Evolutionary conservation across 1,140 invertebrate genomes (phyloP), one percentile per base, ranked within the genome.

Genomic region (Metaphire vulgaris): DNA sequence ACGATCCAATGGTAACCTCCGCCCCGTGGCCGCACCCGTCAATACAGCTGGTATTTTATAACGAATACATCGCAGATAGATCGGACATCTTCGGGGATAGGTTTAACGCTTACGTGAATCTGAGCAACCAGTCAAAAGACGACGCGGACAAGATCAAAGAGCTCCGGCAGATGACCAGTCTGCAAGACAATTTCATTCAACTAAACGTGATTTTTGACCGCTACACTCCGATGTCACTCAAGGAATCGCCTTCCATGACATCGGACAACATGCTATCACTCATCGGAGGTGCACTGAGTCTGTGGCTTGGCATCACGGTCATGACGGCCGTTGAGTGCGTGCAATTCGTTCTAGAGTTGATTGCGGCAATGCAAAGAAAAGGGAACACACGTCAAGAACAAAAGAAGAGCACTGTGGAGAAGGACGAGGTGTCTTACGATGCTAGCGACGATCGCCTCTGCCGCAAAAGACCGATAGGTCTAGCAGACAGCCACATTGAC

Each of bases 261-360:
- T 33, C 32, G 72, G 72, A 73, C 72, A 29, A 29, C 6, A 34
- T 73, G 72, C 14, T 73, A 16, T 16, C 33, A 0, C 16, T 73
- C 16, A 34, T 73, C 21, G 72, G 72, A n/a, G 72, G 72, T 28
- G 41, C 34, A 16, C n/a, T 73, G 1, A 56, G 33, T 73, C 72
- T 73, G 0, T 73, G 72, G 72, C 34, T 73, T 14, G 72, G 72
- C 1, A 33, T 73, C 21, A 73, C 72, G 41, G 41, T 41, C 16
- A 73, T 34, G 33, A 73, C 72, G 56, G 30, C 16, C 0, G n/a
- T 73, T 21, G 72, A 73, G 33, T 1, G 33, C 0, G 26, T 73
- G 32, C 31, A 73, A 30, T 34, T 73, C 12, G 28, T 73, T 1
- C 56, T 34, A 14, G 26, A 21, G 1, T 21, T 73, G 26, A 14